These are phyloP conservation scores for Ardeotis arabs DNA, from an alignment of 2,113 vertebrate species.

Conservation along the genomic window DNA sequence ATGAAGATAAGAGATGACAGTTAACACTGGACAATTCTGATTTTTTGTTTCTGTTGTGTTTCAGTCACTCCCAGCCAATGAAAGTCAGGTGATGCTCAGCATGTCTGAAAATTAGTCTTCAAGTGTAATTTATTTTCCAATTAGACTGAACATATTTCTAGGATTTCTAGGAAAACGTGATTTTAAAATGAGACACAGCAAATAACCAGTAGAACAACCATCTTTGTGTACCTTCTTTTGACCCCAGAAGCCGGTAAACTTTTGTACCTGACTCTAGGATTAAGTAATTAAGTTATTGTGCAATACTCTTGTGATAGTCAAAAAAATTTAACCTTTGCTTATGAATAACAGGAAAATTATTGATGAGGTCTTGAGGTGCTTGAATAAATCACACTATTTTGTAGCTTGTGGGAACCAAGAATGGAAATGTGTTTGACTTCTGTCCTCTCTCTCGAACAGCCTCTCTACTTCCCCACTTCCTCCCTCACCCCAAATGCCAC, in stretches of 20 bases:
- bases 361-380: background rate
- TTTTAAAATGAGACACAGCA: background rate
- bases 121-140: background rate
- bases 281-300: background rate
- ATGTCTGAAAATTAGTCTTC: background rate
- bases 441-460: background rate
- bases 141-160: background rate
- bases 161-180: background rate
- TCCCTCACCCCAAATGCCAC: fast-evolving
- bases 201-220: background rate
- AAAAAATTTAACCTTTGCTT: background rate
- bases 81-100: background rate
- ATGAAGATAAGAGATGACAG: background rate
- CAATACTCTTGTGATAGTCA: background rate
- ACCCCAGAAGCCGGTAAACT: background rate
- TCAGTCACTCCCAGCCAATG: background rate
- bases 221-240: background rate
- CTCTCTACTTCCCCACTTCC: background rate
- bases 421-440: background rate
- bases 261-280: background rate
- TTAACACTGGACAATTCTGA: background rate
- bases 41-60: background rate
- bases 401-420: background rate
- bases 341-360: background rate
- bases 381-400: background rate